Conservation (phyloP, 2,888 invertebrate species). For the Apodemia mormo region DNA sequence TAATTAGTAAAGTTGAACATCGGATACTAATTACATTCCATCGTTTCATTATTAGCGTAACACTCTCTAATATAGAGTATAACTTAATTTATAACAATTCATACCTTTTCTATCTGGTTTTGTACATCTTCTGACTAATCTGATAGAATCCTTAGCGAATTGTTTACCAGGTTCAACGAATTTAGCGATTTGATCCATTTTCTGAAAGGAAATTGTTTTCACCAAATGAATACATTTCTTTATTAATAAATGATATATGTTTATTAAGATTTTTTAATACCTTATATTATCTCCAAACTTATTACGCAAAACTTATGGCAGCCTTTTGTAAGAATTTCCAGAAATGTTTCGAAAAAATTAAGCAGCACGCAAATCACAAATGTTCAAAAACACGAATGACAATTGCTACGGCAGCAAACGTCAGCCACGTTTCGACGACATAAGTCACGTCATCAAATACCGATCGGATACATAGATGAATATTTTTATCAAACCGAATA, state of each 20-base stretch:
- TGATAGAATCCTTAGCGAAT: constrained; percentile 98
- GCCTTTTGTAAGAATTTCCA: background rate
- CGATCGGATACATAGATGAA: constrained; percentile 46
- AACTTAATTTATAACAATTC: no score
- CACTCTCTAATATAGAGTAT: no score
- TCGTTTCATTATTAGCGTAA: no score
- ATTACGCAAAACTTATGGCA: background rate
- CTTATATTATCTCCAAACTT: background rate
- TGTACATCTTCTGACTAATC: constrained; percentile 99
- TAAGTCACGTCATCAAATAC: constrained; percentile 66
- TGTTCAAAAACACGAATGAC: constrained; percentile 46
- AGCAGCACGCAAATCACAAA: constrained; percentile 25
- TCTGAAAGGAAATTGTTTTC: constrained; percentile 48
- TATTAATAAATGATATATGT: background rate
- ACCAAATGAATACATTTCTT: background rate
- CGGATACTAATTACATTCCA: no score
- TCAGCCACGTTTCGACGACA: constrained; percentile 76
- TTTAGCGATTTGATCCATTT: constrained; percentile 98
- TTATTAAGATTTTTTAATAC: background rate
- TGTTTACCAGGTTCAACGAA: constrained; percentile 97
- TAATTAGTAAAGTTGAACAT: no score
- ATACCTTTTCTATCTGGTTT: constrained; percentile 91
- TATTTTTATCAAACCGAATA: no score
- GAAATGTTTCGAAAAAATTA: background rate
- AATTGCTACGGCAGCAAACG: constrained; percentile 49